Evolutionary conservation across 2,888 invertebrate genomes (phyloP), one percentile per base, ranked within the genome.

Genomic region (Litoditis marina): DNA sequence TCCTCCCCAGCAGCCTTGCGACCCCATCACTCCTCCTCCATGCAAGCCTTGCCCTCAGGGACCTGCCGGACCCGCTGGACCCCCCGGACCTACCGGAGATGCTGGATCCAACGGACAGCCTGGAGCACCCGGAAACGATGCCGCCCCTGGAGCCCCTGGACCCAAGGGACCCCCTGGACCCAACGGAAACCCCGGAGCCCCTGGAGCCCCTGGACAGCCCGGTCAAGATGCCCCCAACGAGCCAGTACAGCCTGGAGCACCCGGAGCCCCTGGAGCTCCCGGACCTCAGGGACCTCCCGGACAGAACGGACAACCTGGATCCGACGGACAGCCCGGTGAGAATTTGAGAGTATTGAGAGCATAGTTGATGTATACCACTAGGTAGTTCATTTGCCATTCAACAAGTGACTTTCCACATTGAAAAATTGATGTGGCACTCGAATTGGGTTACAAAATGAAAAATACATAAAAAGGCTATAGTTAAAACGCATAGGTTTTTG

Each of bases 1-100:
- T 31, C 77, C 77, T 61, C 77, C 75, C 50, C 72, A 72, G 71
- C 74, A 74, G 61, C 75, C 78, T 59, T 78, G 78, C 64, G 77
- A 78, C 63, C 77, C 77, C 46, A 60, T 76, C 73, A 76, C 76
- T 54, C 76, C 76, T 60, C 74, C 74, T 60, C 74, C 74, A 61
- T 73, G 76, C 76, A 74, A 76, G 62, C 77, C 75, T 50, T 77
- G 77, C 73, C 73, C 73, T 49, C 67, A 66, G 65, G 75, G 71
- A 69, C 71, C 71, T 56, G 62, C 73, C 27, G 71, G 71, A 69
- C 73, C 73, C 52, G 71, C 73, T 63, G 73, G 73, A 73, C 73
- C 73, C 54, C 70, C 70, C 56, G 73, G 73, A 66, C 68, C 70
- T 47, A 27, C 68, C 31, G 69, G 72, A 69, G 72, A 72, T 56